Conservation (phyloP, 1,140 invertebrate genomes). For the Heliothis virescens region DNA sequence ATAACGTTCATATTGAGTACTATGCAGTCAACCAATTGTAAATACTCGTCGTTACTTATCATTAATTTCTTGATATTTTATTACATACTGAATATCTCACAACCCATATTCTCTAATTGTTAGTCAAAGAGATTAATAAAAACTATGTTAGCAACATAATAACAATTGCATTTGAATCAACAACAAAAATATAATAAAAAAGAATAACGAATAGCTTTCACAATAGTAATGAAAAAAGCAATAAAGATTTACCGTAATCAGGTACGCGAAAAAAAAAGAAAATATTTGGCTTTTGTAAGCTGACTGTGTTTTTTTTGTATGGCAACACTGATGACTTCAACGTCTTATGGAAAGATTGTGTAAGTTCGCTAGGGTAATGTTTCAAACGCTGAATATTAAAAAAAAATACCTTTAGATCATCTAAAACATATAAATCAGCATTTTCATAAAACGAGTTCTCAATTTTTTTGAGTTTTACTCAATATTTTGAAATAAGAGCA, state of each 20-base stretch:
- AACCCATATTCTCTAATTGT: conserved; percentile 47
- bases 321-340: conserved; percentile 40
- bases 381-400: too few species aligned
- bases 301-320: conserved; percentile 48
- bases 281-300: conserved; percentile 62
- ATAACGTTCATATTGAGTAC: conserved; percentile 20
- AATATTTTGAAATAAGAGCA: too few species aligned
- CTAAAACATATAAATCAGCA: too few species aligned
- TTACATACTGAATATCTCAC: conserved; percentile 48
- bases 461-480: too few species aligned
- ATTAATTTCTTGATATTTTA: conserved; percentile 41
- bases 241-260: conserved; percentile 54
- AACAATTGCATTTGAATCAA: conserved; percentile 53
- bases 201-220: conserved; percentile 52
- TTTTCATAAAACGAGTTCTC: too few species aligned
- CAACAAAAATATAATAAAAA: conserved; percentile 56
- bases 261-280: conserved; percentile 59
- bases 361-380: neutral
- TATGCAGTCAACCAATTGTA: conserved; percentile 31
- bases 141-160: conserved; percentile 55
- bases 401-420: too few species aligned
- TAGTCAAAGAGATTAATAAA: conserved; percentile 33
- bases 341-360: conserved; percentile 3
- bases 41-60: conserved; percentile 41
- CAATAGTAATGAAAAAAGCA: conserved; percentile 37